A percentile compares a stretch with the other conserved stretches of the same genome.
These are phyloP conservation scores for Hirudinaria manillensis DNA, from an alignment of 2,888 invertebrate genomes.

Conservation along the genomic window DNA sequence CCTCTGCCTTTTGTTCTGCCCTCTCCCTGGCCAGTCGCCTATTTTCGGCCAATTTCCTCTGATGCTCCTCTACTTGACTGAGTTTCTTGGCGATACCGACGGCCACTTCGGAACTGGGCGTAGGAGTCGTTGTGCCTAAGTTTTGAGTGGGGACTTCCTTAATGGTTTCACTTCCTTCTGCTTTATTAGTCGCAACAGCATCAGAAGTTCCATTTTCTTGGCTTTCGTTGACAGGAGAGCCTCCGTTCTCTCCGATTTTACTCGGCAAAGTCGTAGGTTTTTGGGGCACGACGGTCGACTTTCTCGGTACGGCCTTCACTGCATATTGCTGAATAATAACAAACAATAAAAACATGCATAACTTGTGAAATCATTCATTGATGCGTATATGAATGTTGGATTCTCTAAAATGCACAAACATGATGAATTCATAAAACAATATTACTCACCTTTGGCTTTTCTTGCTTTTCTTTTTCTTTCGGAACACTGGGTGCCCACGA, in stretches of 20 bases:
- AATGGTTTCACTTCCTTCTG: not conserved
- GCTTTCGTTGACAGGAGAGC: not conserved
- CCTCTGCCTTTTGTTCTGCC: constrained; percentile 80
- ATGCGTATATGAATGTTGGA: too few species aligned
- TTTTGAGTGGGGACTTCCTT: not conserved
- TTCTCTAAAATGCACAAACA: too few species aligned
- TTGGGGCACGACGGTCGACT: too few species aligned
- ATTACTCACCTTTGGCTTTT: not conserved
- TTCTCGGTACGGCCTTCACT: too few species aligned
- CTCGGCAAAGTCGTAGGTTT: too few species aligned
- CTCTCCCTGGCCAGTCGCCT: constrained; percentile 81
- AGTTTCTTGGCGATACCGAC: not conserved
- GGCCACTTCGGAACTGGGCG: not conserved
- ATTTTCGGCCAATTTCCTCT: constrained; percentile 84
- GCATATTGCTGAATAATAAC: too few species aligned
- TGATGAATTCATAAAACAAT: not conserved
- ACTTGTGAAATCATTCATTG: too few species aligned
- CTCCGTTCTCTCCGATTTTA: too few species aligned
- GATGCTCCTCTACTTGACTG: constrained; percentile 50
- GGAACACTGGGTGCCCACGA: not conserved
- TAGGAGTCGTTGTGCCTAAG: not conserved
- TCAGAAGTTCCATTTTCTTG: not conserved
- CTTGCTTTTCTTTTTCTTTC: not conserved
- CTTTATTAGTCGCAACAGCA: not conserved
- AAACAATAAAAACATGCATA: too few species aligned